Evolutionary conservation across 2,797 vertebrate species (phyloP).

Genomic region (Phataginus tetradactyla): DNA sequence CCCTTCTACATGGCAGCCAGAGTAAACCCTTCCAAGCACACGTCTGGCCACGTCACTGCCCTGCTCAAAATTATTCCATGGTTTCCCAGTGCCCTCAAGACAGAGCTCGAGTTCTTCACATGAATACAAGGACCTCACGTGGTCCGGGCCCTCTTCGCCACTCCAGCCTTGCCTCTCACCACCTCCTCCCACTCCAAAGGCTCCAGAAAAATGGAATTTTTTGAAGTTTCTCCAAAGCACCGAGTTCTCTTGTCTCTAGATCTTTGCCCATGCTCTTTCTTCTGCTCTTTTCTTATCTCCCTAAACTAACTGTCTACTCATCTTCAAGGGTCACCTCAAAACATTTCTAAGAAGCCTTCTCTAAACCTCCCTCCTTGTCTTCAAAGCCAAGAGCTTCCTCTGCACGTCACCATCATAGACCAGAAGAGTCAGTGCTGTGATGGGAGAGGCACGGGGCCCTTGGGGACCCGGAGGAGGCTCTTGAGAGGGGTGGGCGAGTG

Average conservation of each 20-base stretch:
- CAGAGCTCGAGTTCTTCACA: not conserved
- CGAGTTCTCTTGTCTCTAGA: not conserved
- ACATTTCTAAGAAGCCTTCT: too few relatives aligned
- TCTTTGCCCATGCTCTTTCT: too few relatives aligned
- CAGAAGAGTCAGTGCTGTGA: too few relatives aligned
- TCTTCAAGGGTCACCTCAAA: not conserved
- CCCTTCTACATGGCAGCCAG: not conserved
- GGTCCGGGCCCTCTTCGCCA: not conserved
- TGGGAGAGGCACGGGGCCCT: too few relatives aligned
- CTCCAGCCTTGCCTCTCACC: not conserved
- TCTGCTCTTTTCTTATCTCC: not conserved
- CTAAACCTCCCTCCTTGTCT: too few relatives aligned
- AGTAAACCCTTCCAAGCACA: not conserved
- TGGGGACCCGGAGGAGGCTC: too few relatives aligned
- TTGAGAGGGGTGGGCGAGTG: too few relatives aligned
- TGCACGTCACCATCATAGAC: too few relatives aligned
- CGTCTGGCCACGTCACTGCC: not conserved
- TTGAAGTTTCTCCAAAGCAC: not conserved
- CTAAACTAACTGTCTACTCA: not conserved
- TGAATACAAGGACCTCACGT: not conserved
- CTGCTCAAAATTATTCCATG: not conserved
- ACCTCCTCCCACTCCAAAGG: too few relatives aligned
- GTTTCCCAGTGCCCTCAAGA: not conserved
- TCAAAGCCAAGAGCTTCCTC: too few relatives aligned
- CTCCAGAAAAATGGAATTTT: not conserved